Evolutionary conservation across 2,888 invertebrate species (phyloP), one percentile per base, ranked within the genome.

Genomic region (Pheosia tremula): DNA sequence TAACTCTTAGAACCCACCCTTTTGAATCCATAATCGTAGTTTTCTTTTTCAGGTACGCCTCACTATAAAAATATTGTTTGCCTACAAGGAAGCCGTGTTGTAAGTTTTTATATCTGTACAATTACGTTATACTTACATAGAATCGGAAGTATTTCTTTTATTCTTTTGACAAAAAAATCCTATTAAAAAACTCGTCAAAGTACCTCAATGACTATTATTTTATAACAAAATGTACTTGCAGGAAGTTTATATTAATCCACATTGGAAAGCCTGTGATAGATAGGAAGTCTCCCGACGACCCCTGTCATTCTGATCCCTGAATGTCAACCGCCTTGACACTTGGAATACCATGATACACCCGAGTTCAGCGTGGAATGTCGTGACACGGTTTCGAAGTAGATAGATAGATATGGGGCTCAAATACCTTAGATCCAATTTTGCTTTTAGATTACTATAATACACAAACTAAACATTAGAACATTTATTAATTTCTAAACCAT

Each of bases 271-370:
- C 65, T 62, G 70, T 68, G 71, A 68, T 66, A 62, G 61, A 60
- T 60, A 63, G 61, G 59, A 59, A 56, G 63, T 68, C 65, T 61
- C 61, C 60, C 60, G 66, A 67, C 74, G 71, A 77, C 74, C 75
- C 75, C 74, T 71, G 71, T 79, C 73, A 67, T 64, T 72, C 67
- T 60, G 69, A 72, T 68, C 66, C 69, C 66, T 60, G 68, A 75
- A 78, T 79, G 81, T 79, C 78, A 79, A 78, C 77, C 68, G 74
- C 61, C 69, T 78, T 77, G 80, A 79, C 78, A 79, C 74, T 77
- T 70, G 63, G 68, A 77, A 82, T 83, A 79, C 80, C 76, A 71
- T 70, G 76, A 74, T 77, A 79, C 75, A 68, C 78, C 24, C 75
- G 74, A 79, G 74, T 77, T 78, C 71, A 76, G 71, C 69, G 74